Evolutionary conservation across 2,888 invertebrate genomes (phyloP), one percentile per base, ranked within the genome.

Genomic region (Hecatera dysodea): DNA sequence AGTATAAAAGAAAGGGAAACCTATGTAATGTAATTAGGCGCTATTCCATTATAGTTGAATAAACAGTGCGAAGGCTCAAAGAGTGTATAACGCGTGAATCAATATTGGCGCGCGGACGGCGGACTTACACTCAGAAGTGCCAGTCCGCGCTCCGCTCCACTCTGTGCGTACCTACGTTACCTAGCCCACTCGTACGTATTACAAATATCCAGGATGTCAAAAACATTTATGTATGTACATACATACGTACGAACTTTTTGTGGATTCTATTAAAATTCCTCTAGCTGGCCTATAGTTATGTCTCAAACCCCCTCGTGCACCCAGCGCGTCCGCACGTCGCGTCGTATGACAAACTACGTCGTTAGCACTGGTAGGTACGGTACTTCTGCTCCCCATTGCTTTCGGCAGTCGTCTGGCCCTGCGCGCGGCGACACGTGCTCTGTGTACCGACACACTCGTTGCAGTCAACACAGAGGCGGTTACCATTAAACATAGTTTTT

Each of bases 21-120:
- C 2, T 27, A 17, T 39, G 39, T 39, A 39, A 15, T 29, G n/a
- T 63, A 39, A 67, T 29, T 42, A 65, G 15, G 50, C 4, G 39
- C 29, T 67, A 65, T 50, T 52, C 24, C 65, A 52, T 52, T 17
- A 52, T 33, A 67, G 9, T 44, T 53, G n/a, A 44, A 44, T 22
- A 53, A 66, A 53, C 44, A 44, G 17, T 44, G 15, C 33, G 24
- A 27, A 42, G 24, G 24, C 17, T 33, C 33, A 29, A 52, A 66
- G 22, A 42, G 65, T 39, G 27, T 22, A 3, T 27, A 15, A 42
- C 22, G 9, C 50, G 29, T 24, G 19, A 19, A 52, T 24, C 27
- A 67, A 46, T 46, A 68, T 19, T 65, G 52, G 19, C 19, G 9
- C 19, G 36, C 46, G n/a, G 17, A n/a, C 24, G 17, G 7, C 24